phyloP scores from a whole-genome alignment of 2,888 invertebrate genomes.

The Caenorhabditis angaria region DNA sequence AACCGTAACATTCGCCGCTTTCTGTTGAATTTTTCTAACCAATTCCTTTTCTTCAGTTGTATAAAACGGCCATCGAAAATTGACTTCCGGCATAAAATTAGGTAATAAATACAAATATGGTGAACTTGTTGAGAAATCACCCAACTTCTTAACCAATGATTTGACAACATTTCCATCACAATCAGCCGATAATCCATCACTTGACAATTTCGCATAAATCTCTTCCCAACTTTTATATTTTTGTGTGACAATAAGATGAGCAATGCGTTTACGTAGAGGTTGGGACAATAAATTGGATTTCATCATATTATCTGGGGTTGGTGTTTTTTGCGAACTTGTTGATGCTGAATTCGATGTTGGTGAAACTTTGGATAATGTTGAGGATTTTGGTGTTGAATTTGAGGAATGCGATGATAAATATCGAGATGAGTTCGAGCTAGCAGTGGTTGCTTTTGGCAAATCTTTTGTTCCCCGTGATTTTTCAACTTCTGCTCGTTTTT shows the following conservation, averaged over 20 bases:
- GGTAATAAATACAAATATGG: conserved; percentile 23
- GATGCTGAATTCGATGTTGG: conserved; percentile 22
- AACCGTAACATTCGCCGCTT: neutral
- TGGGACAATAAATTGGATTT: conserved; percentile 50
- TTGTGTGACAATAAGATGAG: conserved; percentile 57
- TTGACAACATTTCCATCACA: conserved; percentile 35
- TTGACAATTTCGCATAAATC: conserved; percentile 44
- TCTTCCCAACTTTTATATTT: conserved; percentile 49
- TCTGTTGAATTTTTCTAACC: conserved; percentile 19
- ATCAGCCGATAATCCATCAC: conserved; percentile 50
- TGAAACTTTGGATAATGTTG: neutral
- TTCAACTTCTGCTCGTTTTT: conserved; percentile 61
- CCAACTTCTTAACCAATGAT: conserved; percentile 42
- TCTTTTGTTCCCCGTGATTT: conserved; percentile 62
- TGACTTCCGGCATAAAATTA: conserved; percentile 38
- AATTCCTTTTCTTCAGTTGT: conserved; percentile 54
- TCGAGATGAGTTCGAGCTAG: conserved; percentile 12
- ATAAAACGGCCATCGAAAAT: conserved; percentile 59
- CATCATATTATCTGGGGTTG: conserved; percentile 29
- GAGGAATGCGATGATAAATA: conserved; percentile 26
- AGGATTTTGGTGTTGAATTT: neutral
- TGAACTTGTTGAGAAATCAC: conserved; percentile 17
- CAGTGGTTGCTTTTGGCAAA: conserved; percentile 27
- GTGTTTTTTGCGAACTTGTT: conserved; percentile 28
- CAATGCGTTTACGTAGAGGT: conserved; percentile 47